phyloP scores from a whole-genome alignment of 2,888 invertebrate genomes.

The Fragum sueziense region DNA sequence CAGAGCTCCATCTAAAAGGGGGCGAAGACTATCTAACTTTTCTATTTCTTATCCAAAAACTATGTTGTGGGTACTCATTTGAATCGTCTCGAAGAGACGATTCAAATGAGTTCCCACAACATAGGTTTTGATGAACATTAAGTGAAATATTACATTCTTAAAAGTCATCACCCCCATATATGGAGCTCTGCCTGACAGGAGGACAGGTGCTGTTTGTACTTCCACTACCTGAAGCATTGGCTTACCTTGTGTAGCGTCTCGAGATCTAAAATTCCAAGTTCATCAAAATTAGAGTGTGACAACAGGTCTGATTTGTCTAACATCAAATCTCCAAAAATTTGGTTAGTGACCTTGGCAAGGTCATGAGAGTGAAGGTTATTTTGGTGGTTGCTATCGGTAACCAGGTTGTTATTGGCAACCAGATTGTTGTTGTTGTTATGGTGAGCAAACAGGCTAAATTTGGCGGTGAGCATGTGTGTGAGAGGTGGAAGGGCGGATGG shows the following conservation, averaged over 20 bases:
- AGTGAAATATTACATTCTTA: not conserved
- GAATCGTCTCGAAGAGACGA: too few relatives aligned
- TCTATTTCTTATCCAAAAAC: too few relatives aligned
- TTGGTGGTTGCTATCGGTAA: slow-evolving; percentile 44
- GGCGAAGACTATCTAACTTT: too few relatives aligned
- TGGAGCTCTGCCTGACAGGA: not conserved
- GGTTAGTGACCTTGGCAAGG: slow-evolving; percentile 76
- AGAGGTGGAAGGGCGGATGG: slow-evolving; percentile 62
- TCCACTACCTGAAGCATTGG: not conserved
- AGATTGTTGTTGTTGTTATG: slow-evolving; percentile 40
- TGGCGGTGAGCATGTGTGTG: slow-evolving; percentile 57
- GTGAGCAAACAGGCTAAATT: slow-evolving; percentile 46
- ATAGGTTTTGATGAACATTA: not conserved
- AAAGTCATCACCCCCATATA: not conserved
- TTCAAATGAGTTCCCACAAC: not conserved
- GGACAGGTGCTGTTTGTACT: not conserved
- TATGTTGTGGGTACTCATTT: too few relatives aligned
- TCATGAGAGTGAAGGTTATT: slow-evolving; percentile 58
- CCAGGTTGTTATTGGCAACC: slow-evolving; percentile 42
- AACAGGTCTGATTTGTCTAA: slow-evolving; percentile 70
- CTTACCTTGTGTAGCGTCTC: slow-evolving; percentile 72
- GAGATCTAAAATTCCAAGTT: slow-evolving; percentile 78
- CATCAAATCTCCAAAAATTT: slow-evolving; percentile 78
- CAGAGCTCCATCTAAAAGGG: too few relatives aligned
- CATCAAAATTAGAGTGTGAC: slow-evolving; percentile 76